Evolutionary conservation across 53 echinoderm and acorn worm species (phyloP), one percentile per base, ranked within the genome.

Genomic region (Temnopleurus reevesii): DNA sequence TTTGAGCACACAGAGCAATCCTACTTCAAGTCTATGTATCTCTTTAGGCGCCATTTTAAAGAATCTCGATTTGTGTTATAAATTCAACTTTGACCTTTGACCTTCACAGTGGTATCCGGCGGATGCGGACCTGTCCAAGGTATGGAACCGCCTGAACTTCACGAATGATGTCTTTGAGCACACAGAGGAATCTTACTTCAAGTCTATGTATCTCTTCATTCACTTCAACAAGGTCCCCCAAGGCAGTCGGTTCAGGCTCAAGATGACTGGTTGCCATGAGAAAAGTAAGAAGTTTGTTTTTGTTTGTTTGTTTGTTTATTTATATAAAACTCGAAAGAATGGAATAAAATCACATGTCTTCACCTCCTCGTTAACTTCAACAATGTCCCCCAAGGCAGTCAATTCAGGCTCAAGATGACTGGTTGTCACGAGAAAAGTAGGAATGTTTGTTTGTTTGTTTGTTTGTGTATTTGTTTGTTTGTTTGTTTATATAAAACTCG

Each of bases 91-190:
- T n/a, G n/a, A n/a, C n/a, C n/a, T n/a, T n/a, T n/a, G n/a, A n/a
- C n/a, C n/a, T 5, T 31, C 5, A 63, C 63, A 63, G 63, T 19
- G 23, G 9, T 86, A 86, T 28, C 26, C 45, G 8, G 9, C 12
- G 8, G 64, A 28, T 46, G 86, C 63, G 3, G 29, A 60, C 26
- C 45, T 86, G 15, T 17, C 27, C 1, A 4, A 46, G 0, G 64
- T 86, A 0, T 86, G 86, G 86, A 86, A 86, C 29, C 61, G 64
- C 24, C 64, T 86, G 12, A 43, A 86, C 46, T 60, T 86, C 49
- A 63, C 44, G 45, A 46, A 63, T 23, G 30, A 17, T 61, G 31
- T 3, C 44, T 86, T 61, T 47, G 17, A 25, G 2, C 86, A 86
- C 46, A 18, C 7, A 1, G 86, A 86, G 29, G 8, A 12, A 3